Conservation (phyloP, 92 coral and sea anemone genomes). For the Palythoa caribaeorum region DNA sequence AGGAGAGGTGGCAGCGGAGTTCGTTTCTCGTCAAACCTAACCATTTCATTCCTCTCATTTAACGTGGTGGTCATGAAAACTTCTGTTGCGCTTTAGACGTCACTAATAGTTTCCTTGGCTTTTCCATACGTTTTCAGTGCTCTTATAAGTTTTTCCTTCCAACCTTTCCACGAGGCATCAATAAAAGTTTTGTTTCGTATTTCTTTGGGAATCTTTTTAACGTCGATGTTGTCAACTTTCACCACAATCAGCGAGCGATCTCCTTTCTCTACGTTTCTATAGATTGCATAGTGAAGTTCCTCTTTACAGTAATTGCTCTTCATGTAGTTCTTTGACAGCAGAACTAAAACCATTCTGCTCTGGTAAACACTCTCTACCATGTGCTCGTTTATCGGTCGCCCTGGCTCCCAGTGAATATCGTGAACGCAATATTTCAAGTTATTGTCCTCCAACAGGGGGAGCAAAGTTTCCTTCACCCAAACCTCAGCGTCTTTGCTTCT, state of each 20-base stretch:
- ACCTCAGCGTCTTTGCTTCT: conserved; percentile 40
- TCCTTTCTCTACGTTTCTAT: conserved; percentile 44
- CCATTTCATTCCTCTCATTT: background rate
- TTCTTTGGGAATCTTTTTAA: conserved; percentile 37
- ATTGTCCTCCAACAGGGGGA: conserved; percentile 30
- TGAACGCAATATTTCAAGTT: conserved; percentile 41
- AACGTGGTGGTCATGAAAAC: background rate
- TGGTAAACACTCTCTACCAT: conserved; percentile 46
- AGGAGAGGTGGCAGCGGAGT: too few relatives aligned
- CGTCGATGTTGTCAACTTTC: conserved; percentile 17
- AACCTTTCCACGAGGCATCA: conserved; percentile 34
- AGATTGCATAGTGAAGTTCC: conserved; percentile 34
- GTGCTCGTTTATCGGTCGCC: conserved; percentile 21
- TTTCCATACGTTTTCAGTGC: background rate
- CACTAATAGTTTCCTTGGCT: background rate
- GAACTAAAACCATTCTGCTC: conserved; percentile 36
- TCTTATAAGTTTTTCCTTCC: conserved; percentile 32
- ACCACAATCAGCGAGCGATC: conserved; percentile 45
- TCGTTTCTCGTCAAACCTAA: background rate
- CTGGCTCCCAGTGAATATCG: conserved; percentile 50
- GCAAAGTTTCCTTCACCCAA: conserved; percentile 36
- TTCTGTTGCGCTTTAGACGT: background rate
- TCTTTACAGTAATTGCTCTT: conserved; percentile 35
- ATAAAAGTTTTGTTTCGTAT: conserved; percentile 42
- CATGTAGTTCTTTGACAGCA: conserved; percentile 42